phyloP scores from a whole-genome alignment of 2,113 vertebrate genomes.

The Anarhynchus alexandrinus region DNA sequence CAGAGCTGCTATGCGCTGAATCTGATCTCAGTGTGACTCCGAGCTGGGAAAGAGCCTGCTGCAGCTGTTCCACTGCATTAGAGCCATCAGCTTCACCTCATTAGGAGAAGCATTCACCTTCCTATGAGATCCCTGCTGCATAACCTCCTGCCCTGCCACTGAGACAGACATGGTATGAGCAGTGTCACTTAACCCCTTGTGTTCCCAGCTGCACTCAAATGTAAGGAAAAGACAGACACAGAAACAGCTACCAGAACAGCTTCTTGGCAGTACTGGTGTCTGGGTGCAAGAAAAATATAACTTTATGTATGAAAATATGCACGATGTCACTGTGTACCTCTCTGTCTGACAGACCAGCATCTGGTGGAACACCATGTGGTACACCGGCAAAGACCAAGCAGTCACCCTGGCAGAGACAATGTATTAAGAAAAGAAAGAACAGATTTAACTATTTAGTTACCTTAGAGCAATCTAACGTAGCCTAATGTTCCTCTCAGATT shows the following conservation, averaged over 20 bases:
- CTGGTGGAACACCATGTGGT: background rate
- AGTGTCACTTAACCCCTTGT: background rate
- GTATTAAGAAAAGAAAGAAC: background rate
- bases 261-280: background rate
- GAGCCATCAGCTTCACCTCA: constrained; percentile 35
- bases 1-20: background rate
- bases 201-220: background rate
- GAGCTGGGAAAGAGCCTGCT: background rate
- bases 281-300: background rate
- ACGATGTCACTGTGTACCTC: background rate
- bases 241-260: background rate
- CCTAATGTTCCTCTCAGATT: background rate
- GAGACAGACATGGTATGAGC: background rate
- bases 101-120: constrained; percentile 44
- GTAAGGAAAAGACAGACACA: background rate
- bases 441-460: background rate
- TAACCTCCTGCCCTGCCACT: background rate
- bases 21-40: background rate
- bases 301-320: constrained; percentile 4
- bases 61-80: constrained; percentile 43
- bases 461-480: background rate
- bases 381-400: background rate
- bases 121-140: background rate
- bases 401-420: background rate
- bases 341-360: background rate